Evolutionary conservation across 2,797 vertebrate species (phyloP).

Genomic region (Coregonus suidteri): DNA sequence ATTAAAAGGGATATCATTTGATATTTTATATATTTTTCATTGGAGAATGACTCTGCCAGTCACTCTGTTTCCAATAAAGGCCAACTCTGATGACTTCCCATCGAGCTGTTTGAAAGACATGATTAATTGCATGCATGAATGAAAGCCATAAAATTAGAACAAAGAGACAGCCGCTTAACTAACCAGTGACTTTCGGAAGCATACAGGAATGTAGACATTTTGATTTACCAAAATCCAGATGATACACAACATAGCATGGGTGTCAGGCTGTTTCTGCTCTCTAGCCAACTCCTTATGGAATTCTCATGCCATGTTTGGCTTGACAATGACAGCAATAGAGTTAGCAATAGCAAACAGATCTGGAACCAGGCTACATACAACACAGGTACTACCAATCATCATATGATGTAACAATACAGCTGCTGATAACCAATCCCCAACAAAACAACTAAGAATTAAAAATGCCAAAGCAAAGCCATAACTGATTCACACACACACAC

Average conservation of each 20-base stretch:
- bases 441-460: too few species aligned
- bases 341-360: background rate
- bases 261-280: background rate
- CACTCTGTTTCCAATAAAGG: conserved; percentile 50
- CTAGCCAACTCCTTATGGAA: background rate
- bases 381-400: conserved; percentile 12
- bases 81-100: conserved; percentile 60
- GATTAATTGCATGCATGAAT: conserved; percentile 50
- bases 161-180: conserved; percentile 9
- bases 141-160: conserved; percentile 38
- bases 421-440: too few species aligned
- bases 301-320: background rate
- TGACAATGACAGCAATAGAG: too few species aligned
- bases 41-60: conserved; percentile 52
- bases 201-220: background rate
- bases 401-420: background rate
- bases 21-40: conserved; percentile 47
- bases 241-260: background rate
- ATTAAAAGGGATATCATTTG: conserved; percentile 69
- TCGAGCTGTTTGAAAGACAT: conserved; percentile 33
- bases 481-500: background rate
- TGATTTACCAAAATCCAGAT: background rate
- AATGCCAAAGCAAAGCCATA: too few species aligned
- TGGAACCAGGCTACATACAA: background rate
- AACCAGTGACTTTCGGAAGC: conserved; percentile 14